phyloP scores from a whole-genome alignment of 2,797 vertebrate species.

The Enteromius fasciolatus region DNA sequence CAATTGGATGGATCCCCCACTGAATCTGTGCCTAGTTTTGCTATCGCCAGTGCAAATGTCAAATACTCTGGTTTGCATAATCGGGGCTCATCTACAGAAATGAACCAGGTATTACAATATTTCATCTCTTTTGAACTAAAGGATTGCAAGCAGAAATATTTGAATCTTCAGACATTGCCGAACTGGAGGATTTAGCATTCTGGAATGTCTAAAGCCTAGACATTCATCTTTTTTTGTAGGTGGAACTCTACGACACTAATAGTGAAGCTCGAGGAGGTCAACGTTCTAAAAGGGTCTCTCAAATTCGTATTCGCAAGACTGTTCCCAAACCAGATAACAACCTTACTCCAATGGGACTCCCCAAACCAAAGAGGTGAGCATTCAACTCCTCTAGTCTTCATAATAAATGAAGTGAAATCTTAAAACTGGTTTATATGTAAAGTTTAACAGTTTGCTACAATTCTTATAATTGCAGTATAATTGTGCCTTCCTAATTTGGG shows the following conservation, averaged over 20 bases:
- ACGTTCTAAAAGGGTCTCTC: conserved; percentile 89
- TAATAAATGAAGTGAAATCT: background rate
- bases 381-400: background rate
- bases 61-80: conserved; percentile 59
- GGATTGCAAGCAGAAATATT: background rate
- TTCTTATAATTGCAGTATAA: background rate
- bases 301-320: conserved; percentile 91
- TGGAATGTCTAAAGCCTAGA: background rate
- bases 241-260: conserved; percentile 42
- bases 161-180: background rate
- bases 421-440: background rate
- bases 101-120: conserved; percentile 40
- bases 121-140: background rate
- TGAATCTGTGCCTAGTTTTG: conserved; percentile 52
- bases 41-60: conserved; percentile 58
- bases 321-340: conserved; percentile 87
- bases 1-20: conserved; percentile 32
- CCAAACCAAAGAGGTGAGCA: conserved; percentile 89
- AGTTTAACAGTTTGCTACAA: background rate
- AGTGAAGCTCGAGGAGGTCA: conserved; percentile 65
- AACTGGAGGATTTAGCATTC: background rate
- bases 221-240: conserved; percentile 40
- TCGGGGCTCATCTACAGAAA: conserved; percentile 42
- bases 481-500: no score
- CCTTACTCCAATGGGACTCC: conserved; percentile 95